Evolutionary conservation across 2,888 invertebrate genomes (phyloP), one percentile per base, ranked within the genome.

Genomic region (Spatulosminthurus flaviceps): DNA sequence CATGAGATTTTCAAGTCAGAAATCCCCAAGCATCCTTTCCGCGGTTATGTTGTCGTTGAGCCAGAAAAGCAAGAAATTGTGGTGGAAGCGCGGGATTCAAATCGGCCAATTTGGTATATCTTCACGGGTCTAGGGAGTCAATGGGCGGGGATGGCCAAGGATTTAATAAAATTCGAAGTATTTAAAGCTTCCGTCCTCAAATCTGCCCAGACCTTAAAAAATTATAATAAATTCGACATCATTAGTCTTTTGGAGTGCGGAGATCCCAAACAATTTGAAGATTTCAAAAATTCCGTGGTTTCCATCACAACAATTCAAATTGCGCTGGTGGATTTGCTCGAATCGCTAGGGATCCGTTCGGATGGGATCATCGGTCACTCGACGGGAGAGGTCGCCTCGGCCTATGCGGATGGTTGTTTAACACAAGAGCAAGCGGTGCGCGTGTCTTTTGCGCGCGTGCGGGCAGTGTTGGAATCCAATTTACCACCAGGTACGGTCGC

Each of bases 71-170:
- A 78, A 9, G 82, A 81, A 16, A 60, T 81, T n/a, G 80, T 84
- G 79, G 84, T 82, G 19, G 80, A 84, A 13, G 85, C 86, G 79
- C 84, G 85, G 34, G 76, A 86, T 5, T 70, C 34, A 13, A 28
- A 70, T 16, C 22, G 77, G 7, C 96, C 97, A 0, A 88, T 97
- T 78, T 98, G 97, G 95, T 98, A 92, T 88, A 91, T 98, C 82
- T 98, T 96, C 89, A 93, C 96, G 69, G 98, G 98, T 80, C 98
- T 98, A 98, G 98, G 98, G 19, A 93, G 95, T 66, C 98, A 98
- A 89, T 98, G 97, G 97, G 91, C 94, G 69, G 96, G 95, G 86
- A 98, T 98, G 97, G 97, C 93, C 16, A 92, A 92, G 87, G 91
- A 93, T 79, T 90, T 98, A 83, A 92, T 97, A 92, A 88, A 90